A percentile compares a stretch with the other conserved stretches of the same genome.
Conservation (phyloP, 2,888 invertebrate genomes). For the Bombylius discolor region DNA sequence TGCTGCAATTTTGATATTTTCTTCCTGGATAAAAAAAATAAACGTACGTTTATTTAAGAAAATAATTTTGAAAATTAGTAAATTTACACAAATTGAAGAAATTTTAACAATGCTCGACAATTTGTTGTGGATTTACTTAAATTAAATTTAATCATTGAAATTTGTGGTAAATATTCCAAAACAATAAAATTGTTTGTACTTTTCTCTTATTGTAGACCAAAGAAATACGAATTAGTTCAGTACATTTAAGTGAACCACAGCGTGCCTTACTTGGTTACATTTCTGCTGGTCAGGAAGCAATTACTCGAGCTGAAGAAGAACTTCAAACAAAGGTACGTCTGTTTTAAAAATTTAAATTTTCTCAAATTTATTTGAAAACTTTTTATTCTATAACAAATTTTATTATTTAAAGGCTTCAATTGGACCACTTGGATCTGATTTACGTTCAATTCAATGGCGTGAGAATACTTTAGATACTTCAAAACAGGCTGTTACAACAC, state of each 20-base stretch:
- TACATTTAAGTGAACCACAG: slow-evolving; percentile 76
- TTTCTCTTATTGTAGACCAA: slow-evolving; percentile 25
- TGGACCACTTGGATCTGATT: slow-evolving; percentile 70
- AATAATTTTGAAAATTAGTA: no score
- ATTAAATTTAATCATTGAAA: no score
- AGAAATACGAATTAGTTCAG: slow-evolving; percentile 59
- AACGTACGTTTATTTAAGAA: no score
- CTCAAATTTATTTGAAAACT: background rate
- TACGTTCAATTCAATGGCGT: slow-evolving; percentile 84
- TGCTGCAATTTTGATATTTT: no score
- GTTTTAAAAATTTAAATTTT: background rate
- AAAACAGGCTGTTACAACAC: slow-evolving; percentile 91
- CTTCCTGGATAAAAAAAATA: no score
- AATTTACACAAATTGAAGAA: no score
- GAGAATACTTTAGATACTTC: slow-evolving; percentile 87
- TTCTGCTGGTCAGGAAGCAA: slow-evolving; percentile 74
- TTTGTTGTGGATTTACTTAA: no score
- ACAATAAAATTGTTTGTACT: background rate
- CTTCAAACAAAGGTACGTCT: slow-evolving; percentile 40
- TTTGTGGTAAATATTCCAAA: background rate
- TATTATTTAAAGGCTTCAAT: slow-evolving; percentile 32
- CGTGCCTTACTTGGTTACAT: slow-evolving; percentile 85
- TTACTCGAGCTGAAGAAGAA: slow-evolving; percentile 73
- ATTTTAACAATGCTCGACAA: no score
- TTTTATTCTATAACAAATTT: background rate